Evolutionary conservation across 2,888 invertebrate species (phyloP).

Genomic region (Mantis religiosa): DNA sequence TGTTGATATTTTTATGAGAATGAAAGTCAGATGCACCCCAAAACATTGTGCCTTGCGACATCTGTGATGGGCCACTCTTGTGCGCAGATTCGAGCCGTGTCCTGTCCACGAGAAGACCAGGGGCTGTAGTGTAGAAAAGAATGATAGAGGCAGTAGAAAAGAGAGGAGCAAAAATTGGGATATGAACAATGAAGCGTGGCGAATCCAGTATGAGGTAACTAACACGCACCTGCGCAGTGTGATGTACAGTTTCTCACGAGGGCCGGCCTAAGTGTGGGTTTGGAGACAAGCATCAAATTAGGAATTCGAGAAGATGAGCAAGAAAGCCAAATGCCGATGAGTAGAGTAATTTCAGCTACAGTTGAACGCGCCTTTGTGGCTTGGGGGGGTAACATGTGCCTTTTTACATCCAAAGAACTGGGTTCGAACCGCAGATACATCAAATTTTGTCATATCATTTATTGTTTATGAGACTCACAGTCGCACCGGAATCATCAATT

Average conservation of each 20-base stretch:
- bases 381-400: not conserved
- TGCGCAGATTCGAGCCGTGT: not conserved
- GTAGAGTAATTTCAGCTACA: not conserved
- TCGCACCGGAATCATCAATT: not conserved
- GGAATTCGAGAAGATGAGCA: not conserved
- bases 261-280: not conserved
- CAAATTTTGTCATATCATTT: not conserved
- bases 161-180: conserved; percentile 18
- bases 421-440: not conserved
- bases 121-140: not conserved
- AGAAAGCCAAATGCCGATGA: not conserved
- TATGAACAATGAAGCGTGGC: conserved; percentile 23
- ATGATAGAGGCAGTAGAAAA: conserved; percentile 3
- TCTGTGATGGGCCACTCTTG: not conserved
- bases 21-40: too few species aligned
- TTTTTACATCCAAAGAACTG: not conserved
- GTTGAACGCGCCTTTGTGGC: not conserved
- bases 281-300: not conserved
- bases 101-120: not conserved
- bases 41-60: not conserved
- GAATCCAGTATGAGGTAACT: conserved; percentile 21
- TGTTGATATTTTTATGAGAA: too few species aligned
- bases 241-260: not conserved
- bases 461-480: not conserved
- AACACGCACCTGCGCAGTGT: not conserved